Evolutionary conservation across 37 sponge, comb jelly and placozoan genomes (phyloP).

Genomic region (Hexactinellida sp.): DNA sequence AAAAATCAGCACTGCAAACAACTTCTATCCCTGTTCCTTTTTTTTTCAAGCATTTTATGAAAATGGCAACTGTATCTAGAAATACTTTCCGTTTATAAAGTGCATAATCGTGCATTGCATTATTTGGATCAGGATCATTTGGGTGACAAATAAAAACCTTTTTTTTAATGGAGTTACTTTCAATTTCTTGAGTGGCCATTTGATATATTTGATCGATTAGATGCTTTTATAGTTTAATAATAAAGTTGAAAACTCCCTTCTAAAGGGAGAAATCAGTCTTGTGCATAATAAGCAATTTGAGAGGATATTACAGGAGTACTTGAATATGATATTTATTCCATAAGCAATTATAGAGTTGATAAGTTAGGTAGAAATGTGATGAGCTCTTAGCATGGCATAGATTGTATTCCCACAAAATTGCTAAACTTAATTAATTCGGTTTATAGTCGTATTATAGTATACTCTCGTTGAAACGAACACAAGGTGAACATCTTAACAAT

Average conservation of each 20-base stretch:
- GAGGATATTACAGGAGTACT: neutral
- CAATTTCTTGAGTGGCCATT: neutral
- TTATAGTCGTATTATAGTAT: no score
- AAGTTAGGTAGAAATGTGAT: no score
- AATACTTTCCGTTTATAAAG: neutral
- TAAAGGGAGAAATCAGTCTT: neutral
- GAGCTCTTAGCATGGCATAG: neutral
- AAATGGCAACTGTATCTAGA: neutral
- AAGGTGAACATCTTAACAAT: no score
- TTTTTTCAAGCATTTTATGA: neutral
- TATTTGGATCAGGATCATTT: neutral
- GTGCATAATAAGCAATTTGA: neutral
- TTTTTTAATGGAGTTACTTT: neutral
- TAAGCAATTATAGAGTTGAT: no score
- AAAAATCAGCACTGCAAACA: neutral
- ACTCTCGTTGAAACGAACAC: no score
- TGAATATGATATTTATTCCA: no score
- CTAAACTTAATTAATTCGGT: no score
- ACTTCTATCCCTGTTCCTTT: neutral
- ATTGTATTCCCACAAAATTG: no score
- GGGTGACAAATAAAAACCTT: conserved; percentile 5
- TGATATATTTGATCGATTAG: neutral
- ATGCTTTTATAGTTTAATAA: neutral
- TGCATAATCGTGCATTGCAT: neutral
- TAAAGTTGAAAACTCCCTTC: neutral